Conservation (phyloP, 2,113 vertebrate genomes). For the Platichthys flesus region DNA sequence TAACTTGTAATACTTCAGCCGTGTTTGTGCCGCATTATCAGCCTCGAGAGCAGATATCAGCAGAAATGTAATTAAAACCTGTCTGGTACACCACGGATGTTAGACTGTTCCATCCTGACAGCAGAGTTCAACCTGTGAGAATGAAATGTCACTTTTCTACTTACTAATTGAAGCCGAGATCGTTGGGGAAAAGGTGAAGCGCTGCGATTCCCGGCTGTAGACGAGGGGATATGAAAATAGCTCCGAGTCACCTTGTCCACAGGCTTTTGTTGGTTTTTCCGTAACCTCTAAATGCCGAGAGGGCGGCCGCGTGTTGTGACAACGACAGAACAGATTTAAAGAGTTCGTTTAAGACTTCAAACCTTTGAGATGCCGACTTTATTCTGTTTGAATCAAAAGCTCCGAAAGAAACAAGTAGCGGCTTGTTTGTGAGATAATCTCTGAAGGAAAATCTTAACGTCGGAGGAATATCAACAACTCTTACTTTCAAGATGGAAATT, state of each 20-base stretch:
- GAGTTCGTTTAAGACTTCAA: constrained; percentile 37
- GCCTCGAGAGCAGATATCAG: constrained; percentile 52
- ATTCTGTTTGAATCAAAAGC: constrained; percentile 34
- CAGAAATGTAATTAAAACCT: constrained; percentile 68
- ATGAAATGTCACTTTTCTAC: constrained; percentile 70
- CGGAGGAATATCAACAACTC: constrained; percentile 29
- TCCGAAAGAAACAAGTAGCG: constrained; percentile 29
- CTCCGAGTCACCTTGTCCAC: constrained; percentile 53
- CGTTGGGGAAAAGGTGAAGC: constrained; percentile 39
- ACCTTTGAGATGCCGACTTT: too few species aligned
- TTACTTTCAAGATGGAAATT: constrained; percentile 34
- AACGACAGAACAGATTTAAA: constrained; percentile 45
- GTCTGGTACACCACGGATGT: constrained; percentile 47
- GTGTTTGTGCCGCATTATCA: constrained; percentile 51
- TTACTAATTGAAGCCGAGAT: constrained; percentile 68
- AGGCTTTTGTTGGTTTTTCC: constrained; percentile 27
- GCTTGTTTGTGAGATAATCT: constrained; percentile 14
- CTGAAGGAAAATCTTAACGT: constrained; percentile 51
- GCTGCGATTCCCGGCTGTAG: constrained; percentile 33
- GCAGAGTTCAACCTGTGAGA: constrained; percentile 69
- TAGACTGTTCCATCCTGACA: constrained; percentile 69
- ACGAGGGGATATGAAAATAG: constrained; percentile 56
- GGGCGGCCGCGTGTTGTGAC: constrained; percentile 39
- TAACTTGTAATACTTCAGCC: constrained; percentile 39
- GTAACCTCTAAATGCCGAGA: constrained; percentile 21